These are phyloP conservation scores for Albula goreensis DNA, from an alignment of 2,113 vertebrate genomes.

Conservation along the genomic window DNA sequence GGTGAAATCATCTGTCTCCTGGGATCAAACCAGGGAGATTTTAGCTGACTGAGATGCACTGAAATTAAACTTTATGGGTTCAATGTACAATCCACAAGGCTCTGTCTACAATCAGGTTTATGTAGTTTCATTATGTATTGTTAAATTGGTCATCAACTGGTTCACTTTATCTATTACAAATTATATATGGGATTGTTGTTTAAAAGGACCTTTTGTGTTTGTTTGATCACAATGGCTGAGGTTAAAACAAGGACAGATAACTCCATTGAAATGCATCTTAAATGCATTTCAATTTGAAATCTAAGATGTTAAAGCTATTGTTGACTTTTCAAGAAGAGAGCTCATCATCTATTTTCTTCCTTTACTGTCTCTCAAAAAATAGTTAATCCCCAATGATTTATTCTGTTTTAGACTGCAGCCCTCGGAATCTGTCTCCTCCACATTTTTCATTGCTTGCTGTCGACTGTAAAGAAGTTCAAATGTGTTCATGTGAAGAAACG, in stretches of 20 bases:
- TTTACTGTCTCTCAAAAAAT: not conserved
- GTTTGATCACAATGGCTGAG: too few species aligned
- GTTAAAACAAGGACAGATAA: too few species aligned
- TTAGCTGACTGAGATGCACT: not conserved
- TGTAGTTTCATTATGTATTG: too few species aligned
- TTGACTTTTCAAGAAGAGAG: not conserved
- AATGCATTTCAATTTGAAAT: too few species aligned
- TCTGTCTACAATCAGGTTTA: not conserved
- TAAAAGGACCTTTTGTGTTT: too few species aligned
- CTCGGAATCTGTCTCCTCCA: not conserved
- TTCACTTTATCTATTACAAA: not conserved
- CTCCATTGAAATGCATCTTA: too few species aligned
- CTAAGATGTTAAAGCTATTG: not conserved
- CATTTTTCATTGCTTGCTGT: not conserved
- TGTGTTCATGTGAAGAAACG: not conserved
- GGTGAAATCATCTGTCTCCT: not conserved
- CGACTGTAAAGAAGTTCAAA: not conserved
- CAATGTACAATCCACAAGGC: not conserved
- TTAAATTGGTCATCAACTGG: too few species aligned
- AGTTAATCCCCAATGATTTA: not conserved
- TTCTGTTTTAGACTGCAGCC: not conserved
- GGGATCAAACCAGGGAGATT: not conserved
- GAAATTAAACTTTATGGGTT: not conserved
- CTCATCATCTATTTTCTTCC: not conserved
- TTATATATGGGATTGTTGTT: too few species aligned